phyloP scores from a whole-genome alignment of 2,888 invertebrate genomes.

The Taenaris catops region DNA sequence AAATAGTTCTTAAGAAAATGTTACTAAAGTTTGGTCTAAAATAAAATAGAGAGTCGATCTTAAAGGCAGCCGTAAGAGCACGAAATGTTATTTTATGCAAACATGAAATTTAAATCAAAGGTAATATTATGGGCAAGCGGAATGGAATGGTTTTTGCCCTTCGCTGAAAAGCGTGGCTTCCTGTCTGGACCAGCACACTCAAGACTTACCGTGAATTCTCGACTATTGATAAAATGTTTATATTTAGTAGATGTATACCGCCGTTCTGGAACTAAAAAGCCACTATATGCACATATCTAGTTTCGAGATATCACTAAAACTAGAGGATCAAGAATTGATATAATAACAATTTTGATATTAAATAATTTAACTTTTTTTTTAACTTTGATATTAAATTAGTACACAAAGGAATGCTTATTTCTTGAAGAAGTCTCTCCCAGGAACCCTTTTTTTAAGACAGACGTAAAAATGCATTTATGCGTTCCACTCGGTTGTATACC shows the following conservation, averaged over 20 bases:
- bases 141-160: constrained; percentile 22
- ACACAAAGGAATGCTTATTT: too few relatives aligned
- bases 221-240: constrained; percentile 6
- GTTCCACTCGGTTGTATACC: too few relatives aligned
- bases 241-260: too few relatives aligned
- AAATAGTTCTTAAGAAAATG: constrained; percentile 19
- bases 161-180: constrained; percentile 34
- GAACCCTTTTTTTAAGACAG: too few relatives aligned
- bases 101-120: constrained; percentile 21
- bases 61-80: constrained; percentile 15
- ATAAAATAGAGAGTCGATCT: constrained; percentile 18
- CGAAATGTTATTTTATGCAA: constrained; percentile 21
- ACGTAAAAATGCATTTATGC: too few relatives aligned
- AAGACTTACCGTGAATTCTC: constrained; percentile 15
- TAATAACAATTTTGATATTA: too few relatives aligned
- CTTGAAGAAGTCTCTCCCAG: too few relatives aligned
- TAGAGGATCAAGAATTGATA: too few relatives aligned
- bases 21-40: constrained; percentile 14
- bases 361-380: too few relatives aligned
- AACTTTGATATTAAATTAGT: too few relatives aligned
- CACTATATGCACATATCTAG: background rate
- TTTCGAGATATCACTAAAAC: too few relatives aligned
- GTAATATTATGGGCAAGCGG: constrained; percentile 16
- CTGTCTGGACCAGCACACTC: constrained; percentile 28
- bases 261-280: too few relatives aligned